Evolutionary conservation across 2,113 vertebrate genomes (phyloP).

Genomic region (Empidonax traillii): DNA sequence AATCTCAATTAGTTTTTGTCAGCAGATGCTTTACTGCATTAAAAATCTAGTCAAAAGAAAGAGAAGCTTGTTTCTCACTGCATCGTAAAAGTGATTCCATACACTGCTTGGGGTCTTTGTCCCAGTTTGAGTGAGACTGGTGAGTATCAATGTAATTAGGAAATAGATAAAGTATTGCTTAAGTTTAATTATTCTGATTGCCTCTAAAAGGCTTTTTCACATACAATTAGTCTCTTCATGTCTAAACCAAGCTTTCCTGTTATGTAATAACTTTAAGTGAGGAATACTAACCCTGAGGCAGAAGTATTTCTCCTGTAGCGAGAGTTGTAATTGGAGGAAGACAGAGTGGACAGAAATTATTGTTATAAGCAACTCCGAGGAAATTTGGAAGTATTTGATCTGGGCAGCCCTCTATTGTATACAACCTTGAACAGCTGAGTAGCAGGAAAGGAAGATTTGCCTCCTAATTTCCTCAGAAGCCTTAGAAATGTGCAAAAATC

Average conservation of each 20-base stretch:
- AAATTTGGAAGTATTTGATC: not conserved
- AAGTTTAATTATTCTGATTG: slow-evolving; percentile 23
- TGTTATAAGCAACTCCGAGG: not conserved
- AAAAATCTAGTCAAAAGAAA: not conserved
- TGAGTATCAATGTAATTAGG: not conserved
- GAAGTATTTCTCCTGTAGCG: not conserved
- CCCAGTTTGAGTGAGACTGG: not conserved
- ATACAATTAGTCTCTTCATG: not conserved
- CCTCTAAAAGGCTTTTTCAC: not conserved
- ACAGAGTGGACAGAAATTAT: not conserved
- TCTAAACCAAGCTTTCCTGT: not conserved
- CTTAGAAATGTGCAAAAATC: not conserved
- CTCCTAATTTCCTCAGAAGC: not conserved
- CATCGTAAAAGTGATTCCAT: not conserved
- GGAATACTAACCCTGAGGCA: not conserved
- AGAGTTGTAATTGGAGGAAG: not conserved
- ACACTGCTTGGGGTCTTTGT: not conserved
- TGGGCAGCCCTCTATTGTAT: not conserved
- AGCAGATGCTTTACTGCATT: not conserved
- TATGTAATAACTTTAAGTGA: not conserved
- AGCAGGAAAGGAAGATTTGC: not conserved
- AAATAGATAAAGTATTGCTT: slow-evolving; percentile 14
- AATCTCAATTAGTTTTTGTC: not conserved
- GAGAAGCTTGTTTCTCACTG: not conserved
- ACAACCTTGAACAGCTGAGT: not conserved